A percentile compares a stretch with the other conserved stretches of the same genome.
phyloP scores from a whole-genome alignment of 2,888 invertebrate species.

The Nesidiocoris tenuis region DNA sequence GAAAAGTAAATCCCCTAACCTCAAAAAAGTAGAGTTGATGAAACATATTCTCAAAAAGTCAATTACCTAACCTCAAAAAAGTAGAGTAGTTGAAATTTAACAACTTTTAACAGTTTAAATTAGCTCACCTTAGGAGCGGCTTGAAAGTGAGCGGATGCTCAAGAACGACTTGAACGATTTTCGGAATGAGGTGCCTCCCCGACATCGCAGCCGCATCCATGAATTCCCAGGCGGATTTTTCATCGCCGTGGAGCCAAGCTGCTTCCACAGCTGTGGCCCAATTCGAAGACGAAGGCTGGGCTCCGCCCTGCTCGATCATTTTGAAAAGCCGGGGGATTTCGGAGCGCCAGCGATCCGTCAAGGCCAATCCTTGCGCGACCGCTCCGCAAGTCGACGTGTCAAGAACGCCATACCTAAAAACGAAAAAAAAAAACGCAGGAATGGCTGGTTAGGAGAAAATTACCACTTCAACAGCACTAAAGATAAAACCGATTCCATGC shows the following conservation, averaged over 20 bases:
- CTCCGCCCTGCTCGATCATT: conserved; percentile 46
- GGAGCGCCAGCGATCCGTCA: conserved; percentile 64
- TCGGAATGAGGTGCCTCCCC: conserved; percentile 58
- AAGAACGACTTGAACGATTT: conserved; percentile 60
- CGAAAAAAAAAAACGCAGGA: neutral
- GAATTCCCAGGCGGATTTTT: conserved; percentile 62
- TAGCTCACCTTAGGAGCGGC: conserved; percentile 51
- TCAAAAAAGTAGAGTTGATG: no score
- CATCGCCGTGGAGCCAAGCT: conserved; percentile 62
- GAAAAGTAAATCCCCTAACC: no score
- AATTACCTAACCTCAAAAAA: no score
- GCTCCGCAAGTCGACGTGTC: conserved; percentile 57
- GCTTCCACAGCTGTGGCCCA: conserved; percentile 57
- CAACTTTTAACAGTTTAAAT: no score
- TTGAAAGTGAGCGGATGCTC: conserved; percentile 48
- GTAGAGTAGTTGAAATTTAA: no score
- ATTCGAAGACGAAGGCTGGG: conserved; percentile 54
- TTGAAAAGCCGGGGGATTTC: conserved; percentile 58
- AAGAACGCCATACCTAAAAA: conserved; percentile 44
- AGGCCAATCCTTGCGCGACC: conserved; percentile 64
- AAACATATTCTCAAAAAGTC: no score
- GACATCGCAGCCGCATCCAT: conserved; percentile 58
- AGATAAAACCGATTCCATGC: no score
- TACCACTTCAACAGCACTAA: no score
- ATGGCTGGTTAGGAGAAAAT: neutral